A percentile compares a stretch with the other conserved stretches of the same genome.
phyloP scores from a whole-genome alignment of 2,888 invertebrate species.

The Zaprionus obscuricornis region DNA sequence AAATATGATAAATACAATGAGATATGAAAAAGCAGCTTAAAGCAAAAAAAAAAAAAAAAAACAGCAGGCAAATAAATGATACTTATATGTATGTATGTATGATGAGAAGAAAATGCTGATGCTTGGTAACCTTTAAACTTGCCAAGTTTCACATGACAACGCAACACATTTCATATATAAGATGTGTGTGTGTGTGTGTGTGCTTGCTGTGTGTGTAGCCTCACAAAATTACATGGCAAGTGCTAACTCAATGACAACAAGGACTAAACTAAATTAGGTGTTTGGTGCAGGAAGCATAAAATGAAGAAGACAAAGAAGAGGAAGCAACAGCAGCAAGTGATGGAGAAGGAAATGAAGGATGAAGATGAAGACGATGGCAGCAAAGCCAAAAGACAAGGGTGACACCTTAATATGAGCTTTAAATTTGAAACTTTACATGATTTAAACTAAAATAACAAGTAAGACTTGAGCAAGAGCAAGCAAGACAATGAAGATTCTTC shows the following conservation, averaged over 20 bases:
- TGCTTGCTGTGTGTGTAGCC: too few species aligned
- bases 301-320: too few species aligned
- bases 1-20: too few species aligned
- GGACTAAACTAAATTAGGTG: slow-evolving; percentile 56
- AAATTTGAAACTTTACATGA: slow-evolving; percentile 72
- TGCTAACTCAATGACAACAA: slow-evolving; percentile 58
- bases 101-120: too few species aligned
- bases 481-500: slow-evolving; percentile 37
- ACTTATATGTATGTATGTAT: too few species aligned
- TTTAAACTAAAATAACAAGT: slow-evolving; percentile 41
- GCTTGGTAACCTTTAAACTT: neutral
- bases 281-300: too few species aligned
- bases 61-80: too few species aligned
- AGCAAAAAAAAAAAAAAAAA: too few species aligned
- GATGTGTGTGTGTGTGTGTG: too few species aligned
- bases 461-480: slow-evolving; percentile 12
- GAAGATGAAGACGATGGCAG: neutral
- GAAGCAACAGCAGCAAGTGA: neutral
- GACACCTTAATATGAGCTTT: slow-evolving; percentile 37
- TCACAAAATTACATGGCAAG: slow-evolving; percentile 24
- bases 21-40: too few species aligned
- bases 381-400: neutral
- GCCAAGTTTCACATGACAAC: too few species aligned
- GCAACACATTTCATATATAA: too few species aligned
- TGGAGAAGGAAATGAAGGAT: neutral